A percentile compares a stretch with the other conserved stretches of the same genome.
Conservation (phyloP, 2,888 invertebrate species). For the Perizoma flavofasciatum region DNA sequence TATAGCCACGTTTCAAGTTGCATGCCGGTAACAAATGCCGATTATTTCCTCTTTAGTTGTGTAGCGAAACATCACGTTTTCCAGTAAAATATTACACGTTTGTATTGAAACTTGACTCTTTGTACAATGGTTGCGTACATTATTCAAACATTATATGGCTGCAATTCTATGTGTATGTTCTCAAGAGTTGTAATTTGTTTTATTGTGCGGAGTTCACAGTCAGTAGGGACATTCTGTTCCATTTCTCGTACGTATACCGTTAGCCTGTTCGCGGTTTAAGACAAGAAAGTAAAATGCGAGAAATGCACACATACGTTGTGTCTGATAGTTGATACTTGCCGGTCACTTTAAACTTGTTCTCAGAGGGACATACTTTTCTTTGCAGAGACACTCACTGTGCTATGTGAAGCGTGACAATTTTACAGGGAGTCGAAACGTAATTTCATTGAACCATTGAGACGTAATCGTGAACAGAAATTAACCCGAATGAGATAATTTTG, state of each 20-base stretch:
- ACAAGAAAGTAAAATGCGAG: slow-evolving; percentile 25
- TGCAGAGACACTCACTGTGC: neutral
- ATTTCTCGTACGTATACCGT: slow-evolving; percentile 38
- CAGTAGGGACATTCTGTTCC: slow-evolving; percentile 22
- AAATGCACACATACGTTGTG: slow-evolving; percentile 10
- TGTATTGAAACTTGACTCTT: slow-evolving; percentile 53
- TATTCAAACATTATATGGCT: slow-evolving; percentile 40
- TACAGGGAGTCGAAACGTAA: slow-evolving; percentile 5
- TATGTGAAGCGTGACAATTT: neutral
- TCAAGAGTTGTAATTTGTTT: slow-evolving; percentile 12
- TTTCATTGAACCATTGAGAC: slow-evolving; percentile 17
- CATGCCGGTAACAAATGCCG: slow-evolving; percentile 22
- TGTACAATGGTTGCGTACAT: slow-evolving; percentile 43
- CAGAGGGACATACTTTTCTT: neutral
- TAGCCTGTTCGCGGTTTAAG: slow-evolving; percentile 43
- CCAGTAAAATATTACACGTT: slow-evolving; percentile 55
- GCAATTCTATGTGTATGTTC: slow-evolving; percentile 23
- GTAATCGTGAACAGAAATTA: slow-evolving; percentile 3
- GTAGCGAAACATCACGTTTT: slow-evolving; percentile 58
- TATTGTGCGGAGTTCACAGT: slow-evolving; percentile 34
- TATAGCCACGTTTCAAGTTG: slow-evolving; percentile 19
- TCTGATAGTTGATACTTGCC: slow-evolving; percentile 8
- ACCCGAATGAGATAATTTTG: slow-evolving; percentile 54
- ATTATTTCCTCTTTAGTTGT: slow-evolving; percentile 29
- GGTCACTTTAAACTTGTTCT: neutral